Evolutionary conservation across 2,797 vertebrate species (phyloP).

Genomic region (Liasis olivaceus): DNA sequence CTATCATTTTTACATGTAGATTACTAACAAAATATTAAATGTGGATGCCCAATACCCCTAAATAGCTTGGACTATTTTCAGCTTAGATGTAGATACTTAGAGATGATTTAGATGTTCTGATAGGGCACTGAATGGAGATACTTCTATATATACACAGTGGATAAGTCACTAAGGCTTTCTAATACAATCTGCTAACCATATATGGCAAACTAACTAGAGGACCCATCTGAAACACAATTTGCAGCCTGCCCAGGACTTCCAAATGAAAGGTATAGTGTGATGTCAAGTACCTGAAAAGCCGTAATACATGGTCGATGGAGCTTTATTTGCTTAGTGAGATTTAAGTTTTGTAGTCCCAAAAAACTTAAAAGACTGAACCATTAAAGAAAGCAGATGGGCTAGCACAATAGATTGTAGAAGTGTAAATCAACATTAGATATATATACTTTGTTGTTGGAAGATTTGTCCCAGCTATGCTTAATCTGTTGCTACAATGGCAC

Average conservation of each 20-base stretch:
- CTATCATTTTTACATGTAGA: neutral
- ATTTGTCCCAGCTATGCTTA: neutral
- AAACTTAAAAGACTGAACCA: constrained; percentile 20
- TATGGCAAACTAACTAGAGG: neutral
- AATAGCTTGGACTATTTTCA: neutral
- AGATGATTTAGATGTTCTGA: neutral
- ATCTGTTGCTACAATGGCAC: constrained; percentile 31
- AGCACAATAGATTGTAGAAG: neutral
- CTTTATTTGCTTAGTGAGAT: neutral
- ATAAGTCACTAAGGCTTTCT: neutral
- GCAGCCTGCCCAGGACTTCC: neutral
- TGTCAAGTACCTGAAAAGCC: neutral
- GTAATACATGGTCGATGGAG: neutral
- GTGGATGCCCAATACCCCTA: neutral
- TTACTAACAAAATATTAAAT: neutral
- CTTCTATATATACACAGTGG: neutral
- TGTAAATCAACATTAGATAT: constrained; percentile 44
- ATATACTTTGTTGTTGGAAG: constrained; percentile 30
- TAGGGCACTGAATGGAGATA: too few relatives aligned
- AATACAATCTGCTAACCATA: neutral
- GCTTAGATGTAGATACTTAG: neutral
- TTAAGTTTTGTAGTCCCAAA: neutral
- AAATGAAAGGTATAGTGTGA: neutral
- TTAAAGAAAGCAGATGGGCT: constrained; percentile 34
- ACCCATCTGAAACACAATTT: neutral